Conservation (phyloP, 2,113 vertebrate genomes). For the Pholis gunnellus region DNA sequence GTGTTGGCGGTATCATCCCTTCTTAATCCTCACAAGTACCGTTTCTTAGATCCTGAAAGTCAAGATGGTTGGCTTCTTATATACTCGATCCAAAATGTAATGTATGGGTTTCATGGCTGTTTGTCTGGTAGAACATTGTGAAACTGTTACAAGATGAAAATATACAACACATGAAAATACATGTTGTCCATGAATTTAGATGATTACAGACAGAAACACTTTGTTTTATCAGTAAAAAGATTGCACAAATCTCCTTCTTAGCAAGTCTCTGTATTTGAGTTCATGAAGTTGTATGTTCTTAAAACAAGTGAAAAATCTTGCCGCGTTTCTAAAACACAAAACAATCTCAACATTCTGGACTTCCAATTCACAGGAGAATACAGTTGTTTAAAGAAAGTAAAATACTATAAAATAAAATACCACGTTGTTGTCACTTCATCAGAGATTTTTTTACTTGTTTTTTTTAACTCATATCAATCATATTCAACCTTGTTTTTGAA, state of each 20-base stretch:
- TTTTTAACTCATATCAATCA: too few species aligned
- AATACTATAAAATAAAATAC: not conserved
- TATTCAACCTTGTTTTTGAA: not conserved
- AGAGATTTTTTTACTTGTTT: not conserved
- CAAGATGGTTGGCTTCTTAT: not conserved
- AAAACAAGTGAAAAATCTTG: not conserved
- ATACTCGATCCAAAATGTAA: not conserved
- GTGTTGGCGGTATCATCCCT: slow-evolving; percentile 22
- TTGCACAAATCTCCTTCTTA: not conserved
- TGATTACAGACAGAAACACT: not conserved
- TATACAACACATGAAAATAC: not conserved
- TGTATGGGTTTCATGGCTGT: not conserved
- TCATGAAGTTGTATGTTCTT: not conserved
- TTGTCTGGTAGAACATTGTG: not conserved
- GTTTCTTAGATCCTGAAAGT: not conserved
- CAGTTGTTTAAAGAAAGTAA: not conserved
- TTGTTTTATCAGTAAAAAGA: not conserved
- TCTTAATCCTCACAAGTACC: slow-evolving; percentile 37
- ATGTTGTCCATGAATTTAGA: not conserved
- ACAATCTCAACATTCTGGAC: not conserved
- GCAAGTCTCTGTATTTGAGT: not conserved
- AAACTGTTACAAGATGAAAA: slow-evolving; percentile 13
- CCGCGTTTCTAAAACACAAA: not conserved
- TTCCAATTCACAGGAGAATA: not conserved
- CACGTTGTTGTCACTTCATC: not conserved